These are phyloP conservation scores for Epinephelus lanceolatus DNA, from an alignment of 2,113 vertebrate species.

Conservation along the genomic window DNA sequence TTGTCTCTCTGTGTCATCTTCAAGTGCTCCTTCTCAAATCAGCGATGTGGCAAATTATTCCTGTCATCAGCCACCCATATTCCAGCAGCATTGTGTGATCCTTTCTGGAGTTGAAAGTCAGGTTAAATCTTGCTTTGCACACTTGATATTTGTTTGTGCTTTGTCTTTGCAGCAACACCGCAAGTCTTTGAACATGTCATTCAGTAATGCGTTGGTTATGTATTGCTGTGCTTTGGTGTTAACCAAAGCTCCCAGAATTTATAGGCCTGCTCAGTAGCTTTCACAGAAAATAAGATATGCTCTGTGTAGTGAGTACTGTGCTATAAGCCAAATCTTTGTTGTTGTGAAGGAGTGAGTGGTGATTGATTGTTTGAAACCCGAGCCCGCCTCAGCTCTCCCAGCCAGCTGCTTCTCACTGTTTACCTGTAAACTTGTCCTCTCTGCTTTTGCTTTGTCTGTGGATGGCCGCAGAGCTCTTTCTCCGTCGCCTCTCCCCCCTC, in stretches of 20 bases:
- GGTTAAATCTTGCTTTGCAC: slow-evolving; percentile 59
- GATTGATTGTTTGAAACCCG: slow-evolving; percentile 67
- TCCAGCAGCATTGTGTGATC: slow-evolving; percentile 43
- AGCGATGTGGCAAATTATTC: slow-evolving; percentile 63
- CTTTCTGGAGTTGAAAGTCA: slow-evolving; percentile 52
- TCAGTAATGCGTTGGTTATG: slow-evolving; percentile 21
- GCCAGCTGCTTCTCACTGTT: slow-evolving; percentile 72
- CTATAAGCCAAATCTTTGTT: slow-evolving; percentile 52
- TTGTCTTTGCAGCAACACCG: slow-evolving; percentile 10
- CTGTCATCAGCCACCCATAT: slow-evolving; percentile 54
- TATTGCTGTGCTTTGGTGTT: slow-evolving; percentile 9
- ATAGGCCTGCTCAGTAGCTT: slow-evolving; percentile 26
- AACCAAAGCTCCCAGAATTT: slow-evolving; percentile 14
- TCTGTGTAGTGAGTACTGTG: slow-evolving; percentile 8
- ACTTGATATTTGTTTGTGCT: slow-evolving; percentile 52
- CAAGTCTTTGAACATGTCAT: slow-evolving; percentile 45
- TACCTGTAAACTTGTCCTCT: slow-evolving; percentile 78
- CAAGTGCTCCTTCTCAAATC: slow-evolving; percentile 71
- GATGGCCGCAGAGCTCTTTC: slow-evolving; percentile 53
- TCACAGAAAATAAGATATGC: slow-evolving; percentile 21
- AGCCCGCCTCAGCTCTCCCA: slow-evolving; percentile 57
- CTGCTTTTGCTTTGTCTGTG: slow-evolving; percentile 64
- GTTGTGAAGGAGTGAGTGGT: slow-evolving; percentile 40
- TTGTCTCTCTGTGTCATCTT: slow-evolving; percentile 71
- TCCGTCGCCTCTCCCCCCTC: slow-evolving; percentile 39